Evolutionary conservation across 2,888 invertebrate genomes (phyloP).

Genomic region (Plebejus argus): DNA sequence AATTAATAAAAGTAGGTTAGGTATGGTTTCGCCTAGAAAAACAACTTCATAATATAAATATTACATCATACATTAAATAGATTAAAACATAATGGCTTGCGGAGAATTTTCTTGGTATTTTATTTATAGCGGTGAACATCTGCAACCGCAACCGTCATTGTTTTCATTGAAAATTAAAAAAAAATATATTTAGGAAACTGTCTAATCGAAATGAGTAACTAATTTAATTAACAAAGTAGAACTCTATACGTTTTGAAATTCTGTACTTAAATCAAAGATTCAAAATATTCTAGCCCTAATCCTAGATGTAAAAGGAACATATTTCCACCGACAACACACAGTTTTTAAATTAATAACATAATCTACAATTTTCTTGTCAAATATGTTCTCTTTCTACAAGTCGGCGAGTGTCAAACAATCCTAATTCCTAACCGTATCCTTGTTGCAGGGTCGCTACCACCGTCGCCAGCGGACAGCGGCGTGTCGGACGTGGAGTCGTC

Average conservation of each 20-base stretch:
- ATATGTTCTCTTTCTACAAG: background rate
- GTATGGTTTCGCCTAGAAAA: background rate
- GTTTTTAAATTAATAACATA: too few relatives aligned
- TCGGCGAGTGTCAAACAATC: background rate
- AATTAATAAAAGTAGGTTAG: background rate
- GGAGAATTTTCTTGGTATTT: slow-evolving; percentile 17
- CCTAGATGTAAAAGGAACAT: too few relatives aligned
- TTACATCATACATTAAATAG: slow-evolving; percentile 10
- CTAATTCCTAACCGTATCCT: background rate
- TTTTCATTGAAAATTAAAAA: background rate
- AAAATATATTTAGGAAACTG: background rate
- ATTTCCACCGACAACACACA: too few relatives aligned
- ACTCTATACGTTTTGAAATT: background rate
- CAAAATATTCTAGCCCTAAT: background rate
- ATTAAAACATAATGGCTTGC: background rate
- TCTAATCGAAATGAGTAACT: background rate
- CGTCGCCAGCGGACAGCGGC: slow-evolving; percentile 98
- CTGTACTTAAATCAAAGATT: background rate
- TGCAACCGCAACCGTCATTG: background rate
- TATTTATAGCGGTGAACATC: slow-evolving; percentile 17
- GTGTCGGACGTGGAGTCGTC: slow-evolving; percentile 98
- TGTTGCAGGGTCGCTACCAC: slow-evolving; percentile 92
- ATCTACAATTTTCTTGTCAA: too few relatives aligned
- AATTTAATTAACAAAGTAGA: background rate
- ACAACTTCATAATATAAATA: background rate